Evolutionary conservation across 2,888 invertebrate species (phyloP), one percentile per base, ranked within the genome.

Genomic region (Polietes domitor): DNA sequence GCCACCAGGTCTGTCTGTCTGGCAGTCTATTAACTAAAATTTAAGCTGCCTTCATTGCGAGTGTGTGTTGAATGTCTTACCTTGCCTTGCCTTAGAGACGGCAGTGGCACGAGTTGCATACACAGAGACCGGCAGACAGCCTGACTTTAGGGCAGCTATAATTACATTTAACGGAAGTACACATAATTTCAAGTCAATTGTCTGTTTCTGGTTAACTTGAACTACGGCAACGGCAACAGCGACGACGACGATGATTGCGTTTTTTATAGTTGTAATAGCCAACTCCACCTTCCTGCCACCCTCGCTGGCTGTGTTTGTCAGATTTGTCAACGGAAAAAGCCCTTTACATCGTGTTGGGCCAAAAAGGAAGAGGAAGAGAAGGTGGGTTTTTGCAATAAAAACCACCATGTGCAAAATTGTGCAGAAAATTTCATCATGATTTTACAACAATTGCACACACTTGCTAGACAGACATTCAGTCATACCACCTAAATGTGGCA

Each of bases 81-180:
- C 21, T 15, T 43, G 47, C 32, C n/a, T n/a, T n/a, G n/a, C n/a
- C 58, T 47, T 32, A 32, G 32, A 32, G n/a, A n/a, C 47, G 6
- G n/a, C 47, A n/a, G 47, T 15, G 47, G 47, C n/a, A 47, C 37
- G 6, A 37, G 37, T 37, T 37, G 37, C 37, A 37, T 37, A 37
- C 37, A 47, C 15, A 41, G 3, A 47, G 47, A 37, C 21, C 10
- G 3, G 26, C 26, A 26, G 7, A 58, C 24, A 26, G 26, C 2
- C 50, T 61, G 70, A 80, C 74, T 77, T 83, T 77, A 71, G 81
- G 81, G 47, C 82, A 77, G 74, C 77, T 82, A 82, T 86, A 86
- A 86, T 86, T 86, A 84, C 82, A 82, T 86, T 84, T 77, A 86
- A 84, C 86, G 86, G 86, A 86, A 86, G 85, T 85, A 82, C 82